Evolutionary conservation across 2,797 vertebrate species (phyloP).

Genomic region (Percopsis omiscomaycus): DNA sequence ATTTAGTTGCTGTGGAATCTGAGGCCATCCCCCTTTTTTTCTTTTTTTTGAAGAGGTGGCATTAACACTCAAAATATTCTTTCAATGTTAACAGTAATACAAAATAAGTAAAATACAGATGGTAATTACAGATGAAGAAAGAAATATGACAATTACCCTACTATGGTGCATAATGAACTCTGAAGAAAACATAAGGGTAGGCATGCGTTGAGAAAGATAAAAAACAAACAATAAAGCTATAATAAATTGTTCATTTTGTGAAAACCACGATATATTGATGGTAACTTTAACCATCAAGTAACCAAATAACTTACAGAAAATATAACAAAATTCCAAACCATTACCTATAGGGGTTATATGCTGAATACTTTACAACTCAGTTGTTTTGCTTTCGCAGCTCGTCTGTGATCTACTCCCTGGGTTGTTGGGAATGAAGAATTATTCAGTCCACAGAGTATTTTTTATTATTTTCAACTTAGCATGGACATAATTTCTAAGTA

Average conservation of each 20-base stretch:
- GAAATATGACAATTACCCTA: slow-evolving; percentile 55
- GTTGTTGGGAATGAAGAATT: no score
- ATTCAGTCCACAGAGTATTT: no score
- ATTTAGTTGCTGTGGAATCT: slow-evolving; percentile 45
- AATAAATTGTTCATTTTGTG: slow-evolving; percentile 64
- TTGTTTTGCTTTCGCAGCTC: slow-evolving; percentile 2
- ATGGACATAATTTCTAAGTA: slow-evolving; percentile 34
- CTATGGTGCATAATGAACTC: slow-evolving; percentile 61
- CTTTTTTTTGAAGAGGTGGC: slow-evolving; percentile 47
- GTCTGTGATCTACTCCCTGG: no score
- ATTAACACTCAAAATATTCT: slow-evolving; percentile 59
- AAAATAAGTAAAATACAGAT: slow-evolving; percentile 72
- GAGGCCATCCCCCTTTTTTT: slow-evolving; percentile 11
- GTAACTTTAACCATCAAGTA: slow-evolving; percentile 58
- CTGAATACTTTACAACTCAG: slow-evolving; percentile 61
- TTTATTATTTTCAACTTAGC: slow-evolving; percentile 50
- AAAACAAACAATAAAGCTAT: slow-evolving; percentile 36
- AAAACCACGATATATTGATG: slow-evolving; percentile 58
- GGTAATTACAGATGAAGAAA: slow-evolving; percentile 71
- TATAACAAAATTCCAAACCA: slow-evolving; percentile 67
- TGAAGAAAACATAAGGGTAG: slow-evolving; percentile 37
- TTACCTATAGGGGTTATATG: slow-evolving; percentile 56
- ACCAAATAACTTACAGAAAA: slow-evolving; percentile 74
- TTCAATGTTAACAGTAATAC: slow-evolving; percentile 65
- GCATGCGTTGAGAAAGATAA: slow-evolving; percentile 64